phyloP scores from a whole-genome alignment of 2,888 invertebrate genomes.

The Pecten maximus region DNA sequence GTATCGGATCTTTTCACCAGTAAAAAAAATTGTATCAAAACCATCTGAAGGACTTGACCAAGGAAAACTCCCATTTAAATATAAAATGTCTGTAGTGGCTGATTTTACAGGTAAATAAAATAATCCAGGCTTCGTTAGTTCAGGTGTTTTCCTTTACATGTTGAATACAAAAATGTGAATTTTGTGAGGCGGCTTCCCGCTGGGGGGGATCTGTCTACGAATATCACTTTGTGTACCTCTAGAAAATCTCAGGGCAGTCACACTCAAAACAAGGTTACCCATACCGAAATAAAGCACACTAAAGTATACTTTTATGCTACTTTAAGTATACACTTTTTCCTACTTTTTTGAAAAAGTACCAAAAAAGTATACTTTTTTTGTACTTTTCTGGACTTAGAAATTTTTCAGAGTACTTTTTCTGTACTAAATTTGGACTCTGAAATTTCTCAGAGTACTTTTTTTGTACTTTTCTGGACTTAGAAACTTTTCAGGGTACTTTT shows the following conservation, averaged over 20 bases:
- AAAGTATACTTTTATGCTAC: too few species aligned
- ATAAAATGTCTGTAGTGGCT: neutral
- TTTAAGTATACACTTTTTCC: too few species aligned
- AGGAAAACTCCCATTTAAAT: neutral
- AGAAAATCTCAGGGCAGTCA: neutral
- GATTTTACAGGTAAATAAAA: conserved; percentile 14
- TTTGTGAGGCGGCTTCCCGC: neutral
- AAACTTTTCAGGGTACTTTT: too few species aligned
- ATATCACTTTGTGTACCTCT: neutral
- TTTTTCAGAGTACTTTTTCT: too few species aligned
- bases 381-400: too few species aligned
- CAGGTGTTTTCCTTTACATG: neutral
- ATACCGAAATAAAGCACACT: too few species aligned
- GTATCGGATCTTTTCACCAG: neutral
- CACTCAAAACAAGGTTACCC: neutral
- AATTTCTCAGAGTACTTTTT: too few species aligned
- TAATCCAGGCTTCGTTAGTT: neutral
- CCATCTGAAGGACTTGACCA: neutral
- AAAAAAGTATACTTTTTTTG: too few species aligned
- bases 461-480: too few species aligned
- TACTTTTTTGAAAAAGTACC: too few species aligned
- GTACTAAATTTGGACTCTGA: too few species aligned
- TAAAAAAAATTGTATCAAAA: neutral
- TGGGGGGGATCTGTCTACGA: neutral
- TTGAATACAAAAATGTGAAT: neutral